Percentiles rank a stretch among this genome's conserved stretches.
phyloP scores from a whole-genome alignment of 2,888 invertebrate species.

The Gortyna flavago region DNA sequence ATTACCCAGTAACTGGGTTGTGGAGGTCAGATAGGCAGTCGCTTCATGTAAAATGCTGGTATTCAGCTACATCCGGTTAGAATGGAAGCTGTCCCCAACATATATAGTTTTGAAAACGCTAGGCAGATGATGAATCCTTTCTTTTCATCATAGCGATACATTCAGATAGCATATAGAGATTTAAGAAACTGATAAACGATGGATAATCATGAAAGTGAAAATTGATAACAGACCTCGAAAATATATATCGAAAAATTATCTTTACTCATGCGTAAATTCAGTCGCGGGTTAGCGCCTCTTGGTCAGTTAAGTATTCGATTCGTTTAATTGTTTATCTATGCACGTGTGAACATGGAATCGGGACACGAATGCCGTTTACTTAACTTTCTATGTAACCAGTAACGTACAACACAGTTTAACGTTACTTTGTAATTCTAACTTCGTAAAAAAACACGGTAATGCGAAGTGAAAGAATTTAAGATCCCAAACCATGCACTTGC shows the following conservation, averaged over 20 bases:
- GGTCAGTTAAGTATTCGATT: constrained; percentile 31
- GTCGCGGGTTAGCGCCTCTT: neutral
- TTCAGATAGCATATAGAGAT: neutral
- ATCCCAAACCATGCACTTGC: neutral
- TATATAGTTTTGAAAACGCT: neutral
- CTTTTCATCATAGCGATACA: neutral
- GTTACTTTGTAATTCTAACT: constrained; percentile 29
- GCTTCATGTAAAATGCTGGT: neutral
- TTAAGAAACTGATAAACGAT: neutral
- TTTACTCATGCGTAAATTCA: neutral
- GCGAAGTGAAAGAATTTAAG: constrained; percentile 20
- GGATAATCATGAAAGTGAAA: neutral
- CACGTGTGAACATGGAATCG: constrained; percentile 37
- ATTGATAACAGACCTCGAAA: neutral
- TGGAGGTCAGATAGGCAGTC: neutral
- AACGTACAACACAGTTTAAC: constrained; percentile 4
- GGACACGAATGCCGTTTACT: constrained; percentile 46
- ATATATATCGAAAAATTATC: neutral
- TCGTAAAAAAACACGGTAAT: constrained; percentile 30
- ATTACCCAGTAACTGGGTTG: neutral
- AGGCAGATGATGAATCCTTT: neutral
- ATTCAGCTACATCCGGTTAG: neutral
- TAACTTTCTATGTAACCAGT: constrained; percentile 51
- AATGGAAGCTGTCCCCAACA: neutral
- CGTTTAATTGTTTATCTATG: constrained; percentile 37